Percentiles rank a stretch among this genome's conserved stretches.
phyloP scores from a whole-genome alignment of 2,888 invertebrate species.

The Tenthredo scrophulariae region DNA sequence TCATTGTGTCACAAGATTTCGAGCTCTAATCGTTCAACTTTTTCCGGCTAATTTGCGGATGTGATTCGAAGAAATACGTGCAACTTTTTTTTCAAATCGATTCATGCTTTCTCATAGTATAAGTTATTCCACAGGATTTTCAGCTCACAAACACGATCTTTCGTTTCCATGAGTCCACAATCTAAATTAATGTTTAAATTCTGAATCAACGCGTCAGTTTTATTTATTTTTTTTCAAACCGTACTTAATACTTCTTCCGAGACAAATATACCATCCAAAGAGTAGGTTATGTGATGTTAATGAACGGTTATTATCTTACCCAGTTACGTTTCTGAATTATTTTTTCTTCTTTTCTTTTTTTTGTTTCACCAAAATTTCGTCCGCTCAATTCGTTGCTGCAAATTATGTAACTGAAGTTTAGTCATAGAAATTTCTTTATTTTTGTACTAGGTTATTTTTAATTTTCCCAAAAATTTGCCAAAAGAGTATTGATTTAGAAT shows the following conservation, averaged over 20 bases:
- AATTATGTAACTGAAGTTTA: background rate
- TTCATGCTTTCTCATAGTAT: too few species aligned
- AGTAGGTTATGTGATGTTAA: background rate
- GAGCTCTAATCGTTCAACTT: too few species aligned
- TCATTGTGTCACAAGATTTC: too few species aligned
- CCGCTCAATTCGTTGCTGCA: background rate
- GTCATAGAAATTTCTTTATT: background rate
- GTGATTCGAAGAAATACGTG: too few species aligned
- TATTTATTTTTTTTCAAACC: background rate
- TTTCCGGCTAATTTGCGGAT: too few species aligned
- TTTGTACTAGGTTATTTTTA: background rate
- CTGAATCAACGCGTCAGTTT: background rate
- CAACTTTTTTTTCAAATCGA: too few species aligned
- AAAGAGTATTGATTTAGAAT: background rate
- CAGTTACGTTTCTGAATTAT: background rate
- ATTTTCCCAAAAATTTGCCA: constrained; percentile 12
- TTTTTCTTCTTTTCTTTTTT: background rate
- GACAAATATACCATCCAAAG: background rate
- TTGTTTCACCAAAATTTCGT: background rate
- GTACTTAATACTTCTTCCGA: background rate
- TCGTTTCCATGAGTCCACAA: too few species aligned
- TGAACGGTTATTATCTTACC: background rate
- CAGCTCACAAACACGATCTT: too few species aligned
- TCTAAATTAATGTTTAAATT: background rate
- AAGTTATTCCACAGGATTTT: too few species aligned